Percentiles rank a stretch among this genome's conserved stretches.
Conservation (phyloP, 2,888 invertebrate species). For the Alloplasta piceator region DNA sequence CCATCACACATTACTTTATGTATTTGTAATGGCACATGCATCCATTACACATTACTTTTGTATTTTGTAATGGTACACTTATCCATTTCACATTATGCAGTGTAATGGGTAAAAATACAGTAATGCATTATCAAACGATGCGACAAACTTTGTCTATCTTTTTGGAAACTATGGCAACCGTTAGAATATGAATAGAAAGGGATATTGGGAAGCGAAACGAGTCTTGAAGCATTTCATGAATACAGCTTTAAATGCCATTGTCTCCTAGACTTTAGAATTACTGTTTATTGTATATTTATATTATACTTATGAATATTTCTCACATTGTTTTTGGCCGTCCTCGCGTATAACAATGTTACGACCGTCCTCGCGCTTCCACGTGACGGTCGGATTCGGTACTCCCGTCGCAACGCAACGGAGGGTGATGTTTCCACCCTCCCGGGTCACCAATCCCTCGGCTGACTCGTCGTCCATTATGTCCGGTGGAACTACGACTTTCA, state of each 20-base stretch:
- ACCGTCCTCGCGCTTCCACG: slow-evolving; percentile 92
- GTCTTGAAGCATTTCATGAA: slow-evolving; percentile 20
- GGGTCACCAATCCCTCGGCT: slow-evolving; percentile 90
- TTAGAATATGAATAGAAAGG: neutral
- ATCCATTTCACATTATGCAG: too few species aligned
- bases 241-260: slow-evolving; percentile 14
- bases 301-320: slow-evolving; percentile 45
- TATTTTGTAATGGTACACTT: too few species aligned
- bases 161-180: neutral
- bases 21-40: too few species aligned
- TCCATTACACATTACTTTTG: too few species aligned
- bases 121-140: too few species aligned
- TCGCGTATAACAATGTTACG: slow-evolving; percentile 90
- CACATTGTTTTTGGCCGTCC: slow-evolving; percentile 83
- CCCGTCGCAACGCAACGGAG: slow-evolving; percentile 92
- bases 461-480: slow-evolving; percentile 92
- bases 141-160: slow-evolving; percentile 15
- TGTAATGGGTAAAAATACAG: too few species aligned
- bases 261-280: neutral
- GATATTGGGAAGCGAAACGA: neutral
- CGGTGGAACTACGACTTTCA: slow-evolving; percentile 94
- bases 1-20: too few species aligned
- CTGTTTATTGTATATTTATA: neutral
- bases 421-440: slow-evolving; percentile 91
- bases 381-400: slow-evolving; percentile 90